phyloP scores from a whole-genome alignment of 2,888 invertebrate genomes.

The Sarcophaga carnaria region DNA sequence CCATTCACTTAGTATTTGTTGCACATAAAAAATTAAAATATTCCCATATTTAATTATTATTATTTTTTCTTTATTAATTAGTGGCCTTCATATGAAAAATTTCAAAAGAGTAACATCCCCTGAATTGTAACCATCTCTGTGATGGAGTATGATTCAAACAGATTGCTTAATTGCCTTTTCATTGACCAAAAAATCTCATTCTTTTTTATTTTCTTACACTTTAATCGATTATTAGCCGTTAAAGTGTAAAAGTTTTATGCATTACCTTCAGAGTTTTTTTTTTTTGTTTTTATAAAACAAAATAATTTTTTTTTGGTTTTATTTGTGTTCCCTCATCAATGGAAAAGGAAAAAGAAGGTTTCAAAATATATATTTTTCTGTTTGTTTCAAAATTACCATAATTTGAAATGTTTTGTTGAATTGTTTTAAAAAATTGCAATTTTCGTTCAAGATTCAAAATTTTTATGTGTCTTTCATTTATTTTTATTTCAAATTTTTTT shows the following conservation, averaged over 20 bases:
- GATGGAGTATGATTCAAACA: too few relatives aligned
- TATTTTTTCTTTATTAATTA: too few relatives aligned
- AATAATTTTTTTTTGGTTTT: background rate
- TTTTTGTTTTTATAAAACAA: background rate
- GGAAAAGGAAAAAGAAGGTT: background rate
- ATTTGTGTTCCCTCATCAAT: too few relatives aligned
- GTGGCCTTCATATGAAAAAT: too few relatives aligned
- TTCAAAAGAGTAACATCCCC: too few relatives aligned
- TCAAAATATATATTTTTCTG: slow-evolving; percentile 25
- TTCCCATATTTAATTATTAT: too few relatives aligned
- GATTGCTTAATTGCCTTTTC: background rate
- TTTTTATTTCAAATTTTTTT: background rate
- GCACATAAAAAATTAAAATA: too few relatives aligned
- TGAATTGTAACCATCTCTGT: too few relatives aligned
- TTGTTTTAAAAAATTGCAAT: slow-evolving; percentile 34
- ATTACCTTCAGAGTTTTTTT: background rate
- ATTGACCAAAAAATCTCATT: background rate
- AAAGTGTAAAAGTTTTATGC: background rate
- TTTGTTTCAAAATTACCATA: slow-evolving; percentile 42
- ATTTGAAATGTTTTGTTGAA: slow-evolving; percentile 44
- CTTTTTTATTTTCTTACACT: background rate
- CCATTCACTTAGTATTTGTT: too few relatives aligned
- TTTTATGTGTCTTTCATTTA: slow-evolving; percentile 11
- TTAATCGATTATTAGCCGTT: background rate
- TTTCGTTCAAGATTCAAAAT: background rate